Percentiles rank a stretch among this genome's conserved stretches.
phyloP scores from a whole-genome alignment of 2,888 invertebrate species.

The Stomorhina lunata region DNA sequence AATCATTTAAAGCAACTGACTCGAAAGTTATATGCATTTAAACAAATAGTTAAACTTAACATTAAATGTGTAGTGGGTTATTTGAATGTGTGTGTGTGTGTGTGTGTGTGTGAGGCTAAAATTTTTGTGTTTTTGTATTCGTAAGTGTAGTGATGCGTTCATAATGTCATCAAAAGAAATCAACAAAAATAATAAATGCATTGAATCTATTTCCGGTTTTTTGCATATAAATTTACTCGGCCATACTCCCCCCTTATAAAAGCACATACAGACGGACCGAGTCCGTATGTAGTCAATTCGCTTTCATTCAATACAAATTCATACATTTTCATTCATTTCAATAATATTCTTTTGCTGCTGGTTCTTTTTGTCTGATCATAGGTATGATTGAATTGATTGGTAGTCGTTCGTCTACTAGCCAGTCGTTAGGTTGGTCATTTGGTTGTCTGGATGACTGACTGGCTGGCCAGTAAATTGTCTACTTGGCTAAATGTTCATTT shows the following conservation, averaged over 20 bases:
- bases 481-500: slow-evolving; percentile 31
- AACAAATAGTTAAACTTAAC: not conserved
- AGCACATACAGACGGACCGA: not conserved
- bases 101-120: not conserved
- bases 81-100: not conserved
- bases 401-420: not conserved
- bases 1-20: not conserved
- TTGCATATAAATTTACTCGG: slow-evolving; percentile 45
- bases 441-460: not conserved
- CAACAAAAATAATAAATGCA: slow-evolving; percentile 61
- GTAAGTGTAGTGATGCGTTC: slow-evolving; percentile 54
- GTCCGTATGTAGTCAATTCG: slow-evolving; percentile 9
- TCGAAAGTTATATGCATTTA: not conserved
- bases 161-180: slow-evolving; percentile 65
- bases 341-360: slow-evolving; percentile 3
- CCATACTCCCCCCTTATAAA: not conserved
- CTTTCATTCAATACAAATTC: slow-evolving; percentile 41
- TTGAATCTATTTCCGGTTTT: slow-evolving; percentile 64
- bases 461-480: slow-evolving; percentile 44
- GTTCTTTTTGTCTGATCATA: not conserved
- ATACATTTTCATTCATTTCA: slow-evolving; percentile 41
- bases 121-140: too few relatives aligned
- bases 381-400: slow-evolving; percentile 46
- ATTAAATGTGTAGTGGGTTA: slow-evolving; percentile 21
- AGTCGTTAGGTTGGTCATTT: not conserved